A percentile compares a stretch with the other conserved stretches of the same genome.
These are phyloP conservation scores for Enteromius argenteus DNA, from an alignment of 2,797 vertebrate genomes.

Conservation along the genomic window DNA sequence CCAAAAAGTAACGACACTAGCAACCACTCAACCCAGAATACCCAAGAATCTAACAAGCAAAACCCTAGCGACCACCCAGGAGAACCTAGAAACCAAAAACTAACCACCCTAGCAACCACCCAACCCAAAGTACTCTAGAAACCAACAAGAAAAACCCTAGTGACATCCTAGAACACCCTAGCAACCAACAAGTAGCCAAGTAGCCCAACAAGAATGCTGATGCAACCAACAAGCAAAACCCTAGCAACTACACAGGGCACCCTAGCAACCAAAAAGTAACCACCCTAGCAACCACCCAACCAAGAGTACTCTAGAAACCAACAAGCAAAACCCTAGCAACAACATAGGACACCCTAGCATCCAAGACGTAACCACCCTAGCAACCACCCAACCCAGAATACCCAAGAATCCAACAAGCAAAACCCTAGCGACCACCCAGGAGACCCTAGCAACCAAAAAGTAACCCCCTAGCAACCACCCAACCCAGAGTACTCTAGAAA, in stretches of 20 bases:
- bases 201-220: fast-evolving
- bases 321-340: background rate
- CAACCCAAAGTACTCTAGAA: background rate
- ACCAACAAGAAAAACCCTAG: background rate
- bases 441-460: background rate
- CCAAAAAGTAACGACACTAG: background rate
- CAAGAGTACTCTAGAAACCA: background rate
- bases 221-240: background rate
- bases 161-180: background rate
- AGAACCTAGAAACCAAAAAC: background rate
- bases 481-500: background rate
- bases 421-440: background rate
- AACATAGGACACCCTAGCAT: background rate
- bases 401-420: background rate
- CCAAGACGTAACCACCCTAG: too few relatives aligned
- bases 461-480: background rate
- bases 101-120: background rate
- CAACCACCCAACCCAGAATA: background rate
- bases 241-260: background rate
- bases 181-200: background rate
- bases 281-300: too few relatives aligned
- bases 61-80: background rate
- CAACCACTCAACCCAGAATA: background rate
- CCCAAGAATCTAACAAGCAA: background rate
- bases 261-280: background rate